These are phyloP conservation scores for Rhineura floridana DNA, from an alignment of 2,113 vertebrate species.

Conservation along the genomic window DNA sequence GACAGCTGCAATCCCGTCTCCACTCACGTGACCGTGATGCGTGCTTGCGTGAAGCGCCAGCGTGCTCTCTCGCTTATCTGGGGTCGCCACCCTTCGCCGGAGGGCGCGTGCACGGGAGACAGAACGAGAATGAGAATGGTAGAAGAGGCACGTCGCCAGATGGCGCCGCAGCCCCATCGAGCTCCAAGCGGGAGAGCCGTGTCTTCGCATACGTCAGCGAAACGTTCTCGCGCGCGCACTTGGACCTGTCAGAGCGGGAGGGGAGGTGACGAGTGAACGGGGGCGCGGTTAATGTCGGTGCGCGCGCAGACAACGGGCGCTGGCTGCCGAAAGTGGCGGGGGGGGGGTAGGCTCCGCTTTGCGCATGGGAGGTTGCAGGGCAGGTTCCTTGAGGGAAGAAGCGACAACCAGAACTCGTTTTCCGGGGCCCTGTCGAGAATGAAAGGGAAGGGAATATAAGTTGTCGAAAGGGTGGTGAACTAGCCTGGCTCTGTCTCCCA, in stretches of 20 bases:
- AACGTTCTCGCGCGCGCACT: neutral
- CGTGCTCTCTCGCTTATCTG: neutral
- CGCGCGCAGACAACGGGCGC: neutral
- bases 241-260: neutral
- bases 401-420: neutral
- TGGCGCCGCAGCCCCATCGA: slow-evolving; percentile 13
- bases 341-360: too few species aligned
- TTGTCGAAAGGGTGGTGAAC: neutral
- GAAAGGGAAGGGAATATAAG: neutral
- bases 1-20: neutral
- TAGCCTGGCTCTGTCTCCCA: neutral
- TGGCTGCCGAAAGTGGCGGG: neutral
- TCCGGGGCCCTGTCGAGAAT: too few species aligned
- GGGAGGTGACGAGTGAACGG: too few species aligned
- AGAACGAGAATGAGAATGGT: neutral
- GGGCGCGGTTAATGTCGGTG: neutral
- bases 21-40: neutral
- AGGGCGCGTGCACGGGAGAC: neutral
- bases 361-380: neutral
- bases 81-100: neutral
- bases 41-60: neutral
- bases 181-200: neutral
- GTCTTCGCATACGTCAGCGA: neutral
- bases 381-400: neutral
- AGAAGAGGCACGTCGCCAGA: neutral